Evolutionary conservation across 2,888 invertebrate genomes (phyloP), one percentile per base, ranked within the genome.

Genomic region (Caenorhabditis becei): DNA sequence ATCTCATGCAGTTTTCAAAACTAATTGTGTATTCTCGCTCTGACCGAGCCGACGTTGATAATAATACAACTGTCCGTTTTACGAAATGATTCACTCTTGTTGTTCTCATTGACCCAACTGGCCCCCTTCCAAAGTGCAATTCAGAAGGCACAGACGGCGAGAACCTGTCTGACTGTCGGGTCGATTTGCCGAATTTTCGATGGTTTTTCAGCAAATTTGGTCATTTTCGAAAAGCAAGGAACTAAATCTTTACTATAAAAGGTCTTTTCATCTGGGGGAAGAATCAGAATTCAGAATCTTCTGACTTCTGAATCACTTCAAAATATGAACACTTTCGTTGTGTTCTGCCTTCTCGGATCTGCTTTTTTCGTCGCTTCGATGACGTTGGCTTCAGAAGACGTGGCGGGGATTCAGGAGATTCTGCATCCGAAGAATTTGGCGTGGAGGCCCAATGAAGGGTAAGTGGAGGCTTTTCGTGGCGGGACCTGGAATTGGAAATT

Each of bases 391-490:
- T 56, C 69, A 7, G 35, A 32, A 32, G 49, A 69, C 23, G 20
- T 49, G 14, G 56, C 41, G 18, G 4, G 16, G 1, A 14, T n/a
- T 1, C 4, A 10, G 32, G 7, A 67, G 5, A 51, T 23, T 11
- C 24, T 70, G n/a, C 62, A 71, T 63, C 71, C 71, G 23, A 71
- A 63, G 20, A 79, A 72, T 56, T 54, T 79, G 49, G 79, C 49
- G 35, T 79, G 71, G 71, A 70, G 58, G 35, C 65, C 65, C 26
- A 65, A 70, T n/a, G 54, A 63, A 35, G 71, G 71, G 71, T 71
- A 32, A 51, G 49, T 35, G 1, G 2, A 24, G 8, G 1, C 11
- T 35, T n/a, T n/a, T n/a, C n/a, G n/a, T n/a, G n/a, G n/a, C n/a
- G n/a, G n/a, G n/a, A n/a, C n/a, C n/a, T n/a, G n/a, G n/a, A n/a